Base-by-base conservation (phyloP, 2,797 vertebrate species). In the Yasuhikotakia modesta region DNA sequence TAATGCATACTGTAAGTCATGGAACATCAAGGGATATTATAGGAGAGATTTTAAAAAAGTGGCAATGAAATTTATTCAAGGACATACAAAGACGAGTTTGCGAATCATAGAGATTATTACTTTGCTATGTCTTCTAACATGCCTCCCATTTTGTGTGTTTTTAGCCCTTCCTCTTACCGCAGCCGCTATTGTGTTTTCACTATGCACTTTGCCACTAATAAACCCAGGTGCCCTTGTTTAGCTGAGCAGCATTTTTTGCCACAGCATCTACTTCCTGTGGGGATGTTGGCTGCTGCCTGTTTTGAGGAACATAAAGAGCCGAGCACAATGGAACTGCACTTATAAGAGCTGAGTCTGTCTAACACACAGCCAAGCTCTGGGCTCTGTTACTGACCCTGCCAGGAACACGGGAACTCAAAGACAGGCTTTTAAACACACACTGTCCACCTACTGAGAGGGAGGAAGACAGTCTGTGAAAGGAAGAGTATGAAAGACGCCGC, bases 301-400 rank as follows among this genome's bases (percentile, higher is more conserved):
- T 52, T 35, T n/a, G 64, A 61, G 72, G 64, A 70, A 79, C 63
- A 70, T 63, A 81, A 73, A 73, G 70, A 48, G 73, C n/a, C 7
- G 30, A 81, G 58, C 68, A 81, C 73, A 81, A 81, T 72, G 68
- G 73, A 76, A 68, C 55, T 43, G 67, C 52, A 61, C 55, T 82
- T 39, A 74, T 70, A 53, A 67, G 61, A 76, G 70, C 46, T 12
- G 46, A 45, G 74, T 11, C 60, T 79, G 66, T 76, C 71, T 71
- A 77, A 67, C 65, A 73, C 58, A 46, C 69, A 67, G 77, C 39
- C 16, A 24, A 74, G 77, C 24, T 80, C 80, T 80, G 83, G 83
- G 61, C 79, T 82, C 73, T 82, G 70, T 84, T 78, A 82, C 67
- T 80, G 75, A 78, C 78, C 58, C 78, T 78, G 79, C 66, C 75